Conservation (phyloP, 35 echinoderm and acorn worm species). For the Apostichopus parvimensis region DNA sequence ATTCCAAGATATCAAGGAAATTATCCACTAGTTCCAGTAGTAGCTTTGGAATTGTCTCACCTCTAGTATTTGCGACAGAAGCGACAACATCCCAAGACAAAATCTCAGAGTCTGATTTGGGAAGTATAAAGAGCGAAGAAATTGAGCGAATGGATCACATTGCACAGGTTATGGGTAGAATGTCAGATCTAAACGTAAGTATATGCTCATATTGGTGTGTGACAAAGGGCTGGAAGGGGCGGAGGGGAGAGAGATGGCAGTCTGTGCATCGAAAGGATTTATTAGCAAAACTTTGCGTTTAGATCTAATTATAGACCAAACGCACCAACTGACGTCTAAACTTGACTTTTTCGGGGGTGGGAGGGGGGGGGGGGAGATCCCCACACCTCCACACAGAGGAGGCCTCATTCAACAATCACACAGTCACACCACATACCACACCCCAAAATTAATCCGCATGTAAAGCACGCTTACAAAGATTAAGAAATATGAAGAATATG, state of each 20-base stretch:
- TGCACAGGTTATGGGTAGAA: not conserved
- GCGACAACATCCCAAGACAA: not conserved
- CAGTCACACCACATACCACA: too few species aligned
- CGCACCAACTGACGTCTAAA: not conserved
- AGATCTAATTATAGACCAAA: too few species aligned
- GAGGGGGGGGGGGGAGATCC: not conserved
- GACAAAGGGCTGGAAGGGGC: not conserved
- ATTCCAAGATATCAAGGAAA: not conserved
- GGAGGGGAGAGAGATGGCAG: not conserved
- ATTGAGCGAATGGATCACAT: not conserved
- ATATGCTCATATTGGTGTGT: not conserved
- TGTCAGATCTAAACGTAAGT: conserved; percentile 13
- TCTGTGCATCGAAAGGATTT: not conserved
- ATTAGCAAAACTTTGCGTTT: too few species aligned
- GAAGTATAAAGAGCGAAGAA: conserved; percentile 1
- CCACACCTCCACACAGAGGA: too few species aligned
- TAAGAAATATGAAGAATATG: too few species aligned
- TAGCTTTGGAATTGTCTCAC: not conserved
- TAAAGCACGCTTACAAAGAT: too few species aligned
- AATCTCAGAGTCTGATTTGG: not conserved
- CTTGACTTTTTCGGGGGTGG: not conserved
- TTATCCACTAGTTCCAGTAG: not conserved
- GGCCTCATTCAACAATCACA: too few species aligned
- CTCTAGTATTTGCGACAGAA: not conserved
- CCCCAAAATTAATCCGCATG: too few species aligned